Conservation (phyloP, 2,888 invertebrate species). For the Nymphalis urticae region DNA sequence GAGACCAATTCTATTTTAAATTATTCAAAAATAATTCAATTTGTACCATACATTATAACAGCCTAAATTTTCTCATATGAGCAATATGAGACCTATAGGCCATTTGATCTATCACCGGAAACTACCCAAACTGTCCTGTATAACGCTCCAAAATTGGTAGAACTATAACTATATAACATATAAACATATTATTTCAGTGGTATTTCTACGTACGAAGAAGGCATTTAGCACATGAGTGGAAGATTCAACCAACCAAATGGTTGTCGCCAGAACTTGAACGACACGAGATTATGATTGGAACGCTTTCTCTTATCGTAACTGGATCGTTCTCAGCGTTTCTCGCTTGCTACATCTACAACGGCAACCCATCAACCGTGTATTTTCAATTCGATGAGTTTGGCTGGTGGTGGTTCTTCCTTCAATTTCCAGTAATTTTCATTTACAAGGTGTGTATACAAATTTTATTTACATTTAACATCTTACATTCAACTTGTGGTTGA, state of each 20-base stretch:
- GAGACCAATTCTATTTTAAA: too few species aligned
- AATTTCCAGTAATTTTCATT: constrained; percentile 84
- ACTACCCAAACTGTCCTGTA: too few species aligned
- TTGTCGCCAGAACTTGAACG: constrained; percentile 84
- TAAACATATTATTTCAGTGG: constrained; percentile 76
- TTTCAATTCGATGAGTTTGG: constrained; percentile 84
- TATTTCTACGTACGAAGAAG: constrained; percentile 85
- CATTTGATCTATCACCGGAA: too few species aligned
- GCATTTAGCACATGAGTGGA: constrained; percentile 85
- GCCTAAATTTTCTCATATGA: too few species aligned
- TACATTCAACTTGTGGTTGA: too few species aligned
- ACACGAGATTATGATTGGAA: constrained; percentile 85
- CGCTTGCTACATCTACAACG: constrained; percentile 85
- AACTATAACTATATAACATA: background rate
- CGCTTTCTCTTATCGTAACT: constrained; percentile 78
- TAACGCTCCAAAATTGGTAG: too few species aligned
- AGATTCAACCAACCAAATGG: constrained; percentile 87
- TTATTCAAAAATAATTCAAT: too few species aligned
- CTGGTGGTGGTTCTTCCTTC: constrained; percentile 84
- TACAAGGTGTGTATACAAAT: constrained; percentile 74
- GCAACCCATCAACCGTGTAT: constrained; percentile 84
- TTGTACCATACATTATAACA: too few species aligned
- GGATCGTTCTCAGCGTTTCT: constrained; percentile 82
- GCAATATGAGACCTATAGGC: too few species aligned
- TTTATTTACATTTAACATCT: constrained; percentile 13